phyloP scores from a whole-genome alignment of 2,888 invertebrate genomes.

The Exocentrus adspersus region DNA sequence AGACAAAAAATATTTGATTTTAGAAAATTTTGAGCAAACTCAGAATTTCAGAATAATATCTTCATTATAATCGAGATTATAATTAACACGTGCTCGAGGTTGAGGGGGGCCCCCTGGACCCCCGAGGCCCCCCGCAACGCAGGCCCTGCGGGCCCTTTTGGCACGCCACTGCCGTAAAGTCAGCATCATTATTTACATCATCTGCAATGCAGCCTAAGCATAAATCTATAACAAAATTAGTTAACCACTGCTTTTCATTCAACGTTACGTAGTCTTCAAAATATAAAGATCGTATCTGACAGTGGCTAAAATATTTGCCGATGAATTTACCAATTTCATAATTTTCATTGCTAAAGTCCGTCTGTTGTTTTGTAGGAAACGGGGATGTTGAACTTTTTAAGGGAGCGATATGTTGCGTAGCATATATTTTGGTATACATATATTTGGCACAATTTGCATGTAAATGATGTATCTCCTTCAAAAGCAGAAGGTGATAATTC shows the following conservation, averaged over 20 bases:
- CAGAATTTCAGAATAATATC: too few relatives aligned
- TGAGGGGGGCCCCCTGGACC: too few relatives aligned
- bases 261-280: background rate
- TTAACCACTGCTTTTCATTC: slow-evolving; percentile 6
- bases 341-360: background rate
- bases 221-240: slow-evolving; percentile 12
- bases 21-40: too few relatives aligned
- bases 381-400: too few relatives aligned
- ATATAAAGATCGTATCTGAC: slow-evolving; percentile 1
- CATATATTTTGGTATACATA: too few relatives aligned
- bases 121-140: too few relatives aligned
- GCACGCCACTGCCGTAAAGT: background rate
- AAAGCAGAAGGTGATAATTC: background rate
- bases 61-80: too few relatives aligned
- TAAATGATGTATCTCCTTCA: background rate
- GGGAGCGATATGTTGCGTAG: too few relatives aligned
- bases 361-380: too few relatives aligned
- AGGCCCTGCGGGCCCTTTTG: too few relatives aligned
- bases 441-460: background rate
- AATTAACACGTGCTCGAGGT: too few relatives aligned
- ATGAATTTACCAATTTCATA: slow-evolving; percentile 1
- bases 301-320: background rate
- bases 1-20: too few relatives aligned
- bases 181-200: background rate
- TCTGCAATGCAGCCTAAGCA: slow-evolving; percentile 1